Evolutionary conservation across 2,888 invertebrate genomes (phyloP).

Genomic region (Volucella zonaria): DNA sequence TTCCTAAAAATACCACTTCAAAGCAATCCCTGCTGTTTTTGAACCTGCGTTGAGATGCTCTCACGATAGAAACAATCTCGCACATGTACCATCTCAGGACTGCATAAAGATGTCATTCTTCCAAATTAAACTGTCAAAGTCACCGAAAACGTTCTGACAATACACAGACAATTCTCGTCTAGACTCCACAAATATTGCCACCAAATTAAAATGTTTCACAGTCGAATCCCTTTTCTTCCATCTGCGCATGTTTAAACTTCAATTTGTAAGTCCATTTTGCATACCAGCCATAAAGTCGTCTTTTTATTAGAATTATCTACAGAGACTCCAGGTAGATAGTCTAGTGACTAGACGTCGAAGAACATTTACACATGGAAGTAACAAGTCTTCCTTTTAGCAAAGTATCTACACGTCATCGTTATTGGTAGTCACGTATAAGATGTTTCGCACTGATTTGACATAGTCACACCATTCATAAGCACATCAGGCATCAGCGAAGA

Average conservation of each 20-base stretch:
- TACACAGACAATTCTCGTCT: constrained; percentile 18
- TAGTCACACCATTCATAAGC: constrained; percentile 64
- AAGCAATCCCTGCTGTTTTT: too few species aligned
- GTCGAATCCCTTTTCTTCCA: constrained; percentile 15
- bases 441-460: constrained; percentile 67
- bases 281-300: constrained; percentile 24
- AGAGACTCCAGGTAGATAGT: not conserved
- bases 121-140: too few species aligned
- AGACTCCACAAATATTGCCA: constrained; percentile 23
- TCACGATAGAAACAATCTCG: too few species aligned
- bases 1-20: too few species aligned
- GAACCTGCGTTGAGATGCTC: too few species aligned
- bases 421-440: constrained; percentile 65
- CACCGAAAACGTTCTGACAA: constrained; percentile 35
- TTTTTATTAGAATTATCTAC: constrained; percentile 29
- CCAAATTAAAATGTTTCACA: constrained; percentile 49
- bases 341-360: not conserved
- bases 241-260: constrained; percentile 42
- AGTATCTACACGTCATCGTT: constrained; percentile 24
- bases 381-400: not conserved
- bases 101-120: too few species aligned
- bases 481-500: constrained; percentile 9
- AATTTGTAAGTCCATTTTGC: constrained; percentile 45
- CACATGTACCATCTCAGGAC: too few species aligned
- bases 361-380: not conserved